Conservation (phyloP, 2,797 vertebrate species). For the Philypnodon macrostomus region DNA sequence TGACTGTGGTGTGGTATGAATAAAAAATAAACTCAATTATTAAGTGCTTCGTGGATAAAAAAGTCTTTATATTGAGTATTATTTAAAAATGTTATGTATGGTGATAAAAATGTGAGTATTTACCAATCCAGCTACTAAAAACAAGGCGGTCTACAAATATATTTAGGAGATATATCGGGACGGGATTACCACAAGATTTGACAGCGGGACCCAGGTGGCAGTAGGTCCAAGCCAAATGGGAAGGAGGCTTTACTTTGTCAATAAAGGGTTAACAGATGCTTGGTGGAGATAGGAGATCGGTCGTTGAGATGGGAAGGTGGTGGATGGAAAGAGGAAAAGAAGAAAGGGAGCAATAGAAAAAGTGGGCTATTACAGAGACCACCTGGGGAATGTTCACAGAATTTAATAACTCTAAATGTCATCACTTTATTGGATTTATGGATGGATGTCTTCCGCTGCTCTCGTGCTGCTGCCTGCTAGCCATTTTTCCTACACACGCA, state of each 20-base stretch:
- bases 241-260: slow-evolving; percentile 3
- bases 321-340: slow-evolving; percentile 2
- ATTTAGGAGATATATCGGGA: background rate
- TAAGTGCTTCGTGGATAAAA: too few species aligned
- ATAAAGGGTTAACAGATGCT: slow-evolving; percentile 19
- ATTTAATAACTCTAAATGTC: slow-evolving; percentile 76
- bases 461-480: slow-evolving; percentile 17
- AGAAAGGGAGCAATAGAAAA: slow-evolving; percentile 24
- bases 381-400: slow-evolving; percentile 71
- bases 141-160: slow-evolving; percentile 1
- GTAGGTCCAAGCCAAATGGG: background rate
- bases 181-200: slow-evolving; percentile 7
- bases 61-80: too few species aligned
- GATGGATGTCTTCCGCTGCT: slow-evolving; percentile 47
- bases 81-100: too few species aligned
- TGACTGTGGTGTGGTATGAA: too few species aligned
- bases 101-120: background rate
- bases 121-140: background rate
- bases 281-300: slow-evolving; percentile 15
- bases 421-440: slow-evolving; percentile 75
- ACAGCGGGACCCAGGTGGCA: background rate
- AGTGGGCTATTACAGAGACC: slow-evolving; percentile 57
- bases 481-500: slow-evolving; percentile 5
- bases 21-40: too few species aligned
- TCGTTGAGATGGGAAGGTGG: slow-evolving; percentile 27